Conservation (phyloP, 1,140 invertebrate species). For the Drosophila arawakana region DNA sequence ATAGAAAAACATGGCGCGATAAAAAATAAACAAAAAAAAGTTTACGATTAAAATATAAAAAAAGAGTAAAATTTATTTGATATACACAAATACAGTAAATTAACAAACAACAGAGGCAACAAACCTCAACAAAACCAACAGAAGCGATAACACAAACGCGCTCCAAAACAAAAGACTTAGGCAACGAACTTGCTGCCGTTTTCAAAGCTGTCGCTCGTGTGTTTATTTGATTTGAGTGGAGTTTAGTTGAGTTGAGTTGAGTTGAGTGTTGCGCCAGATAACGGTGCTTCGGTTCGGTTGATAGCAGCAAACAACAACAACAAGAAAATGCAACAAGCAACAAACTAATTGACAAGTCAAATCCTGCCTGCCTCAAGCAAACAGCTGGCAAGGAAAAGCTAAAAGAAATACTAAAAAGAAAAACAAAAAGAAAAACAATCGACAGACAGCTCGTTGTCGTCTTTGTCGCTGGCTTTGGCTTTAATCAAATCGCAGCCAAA, state of each 20-base stretch:
- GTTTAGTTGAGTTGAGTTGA: background rate
- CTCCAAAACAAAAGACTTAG: conserved; percentile 75
- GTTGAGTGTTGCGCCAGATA: conserved; percentile 59
- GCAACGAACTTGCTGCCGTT: conserved; percentile 79
- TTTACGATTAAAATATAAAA: conserved; percentile 74
- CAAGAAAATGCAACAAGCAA: conserved; percentile 53
- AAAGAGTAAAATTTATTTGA: background rate
- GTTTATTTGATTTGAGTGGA: conserved; percentile 24
- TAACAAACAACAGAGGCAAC: conserved; percentile 2
- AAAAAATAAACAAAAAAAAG: conserved; percentile 40
- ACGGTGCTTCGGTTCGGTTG: conserved; percentile 65
- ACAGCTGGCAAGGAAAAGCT: conserved; percentile 32
- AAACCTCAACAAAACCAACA: conserved; percentile 18
- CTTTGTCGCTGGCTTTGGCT: conserved; percentile 57
- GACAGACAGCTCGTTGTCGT: conserved; percentile 64
- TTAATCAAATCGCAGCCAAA: conserved; percentile 77
- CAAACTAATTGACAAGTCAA: conserved; percentile 82
- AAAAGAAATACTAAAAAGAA: conserved; percentile 40
- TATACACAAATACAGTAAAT: background rate
- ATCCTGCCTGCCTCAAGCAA: conserved; percentile 68
- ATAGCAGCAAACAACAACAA: conserved; percentile 55
- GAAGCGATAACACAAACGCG: conserved; percentile 45
- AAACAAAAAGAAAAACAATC: conserved; percentile 66
- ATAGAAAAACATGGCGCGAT: conserved; percentile 78
- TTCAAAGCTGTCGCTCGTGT: conserved; percentile 50